Percentiles rank a stretch among this genome's conserved stretches.
Conservation (phyloP, 2,797 vertebrate genomes). For the Enteromius viviparus region DNA sequence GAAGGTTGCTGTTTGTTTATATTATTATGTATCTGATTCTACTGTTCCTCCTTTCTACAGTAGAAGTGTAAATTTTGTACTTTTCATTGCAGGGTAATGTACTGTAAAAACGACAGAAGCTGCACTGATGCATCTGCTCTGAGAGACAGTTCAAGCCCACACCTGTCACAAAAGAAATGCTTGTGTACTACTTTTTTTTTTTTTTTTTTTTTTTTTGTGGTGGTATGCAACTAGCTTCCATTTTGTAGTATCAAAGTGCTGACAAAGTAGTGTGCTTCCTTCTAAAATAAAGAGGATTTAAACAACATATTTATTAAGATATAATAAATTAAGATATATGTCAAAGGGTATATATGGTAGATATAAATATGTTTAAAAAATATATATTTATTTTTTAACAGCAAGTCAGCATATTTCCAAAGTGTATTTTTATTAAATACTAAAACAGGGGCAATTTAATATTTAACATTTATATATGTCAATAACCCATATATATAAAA, state of each 20-base stretch:
- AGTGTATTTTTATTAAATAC: neutral
- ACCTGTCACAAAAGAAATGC: neutral
- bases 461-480: neutral
- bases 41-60: neutral
- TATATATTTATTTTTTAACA: neutral
- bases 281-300: neutral
- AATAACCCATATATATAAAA: too few relatives aligned
- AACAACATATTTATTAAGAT: too few relatives aligned
- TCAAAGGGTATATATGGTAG: too few relatives aligned
- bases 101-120: constrained; percentile 35
- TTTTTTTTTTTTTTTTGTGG: neutral
- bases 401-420: neutral
- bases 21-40: constrained; percentile 1
- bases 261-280: constrained; percentile 4
- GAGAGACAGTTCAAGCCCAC: constrained; percentile 1
- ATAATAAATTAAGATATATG: neutral
- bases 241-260: constrained; percentile 11
- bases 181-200: neutral
- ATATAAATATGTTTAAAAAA: neutral
- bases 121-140: neutral
- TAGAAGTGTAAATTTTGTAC: neutral
- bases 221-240: neutral
- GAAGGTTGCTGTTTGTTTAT: constrained; percentile 26
- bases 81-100: constrained; percentile 24
- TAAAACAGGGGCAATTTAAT: too few relatives aligned